These are phyloP conservation scores for Ruditapes philippinarum DNA, from an alignment of 1,140 invertebrate genomes.

Conservation along the genomic window DNA sequence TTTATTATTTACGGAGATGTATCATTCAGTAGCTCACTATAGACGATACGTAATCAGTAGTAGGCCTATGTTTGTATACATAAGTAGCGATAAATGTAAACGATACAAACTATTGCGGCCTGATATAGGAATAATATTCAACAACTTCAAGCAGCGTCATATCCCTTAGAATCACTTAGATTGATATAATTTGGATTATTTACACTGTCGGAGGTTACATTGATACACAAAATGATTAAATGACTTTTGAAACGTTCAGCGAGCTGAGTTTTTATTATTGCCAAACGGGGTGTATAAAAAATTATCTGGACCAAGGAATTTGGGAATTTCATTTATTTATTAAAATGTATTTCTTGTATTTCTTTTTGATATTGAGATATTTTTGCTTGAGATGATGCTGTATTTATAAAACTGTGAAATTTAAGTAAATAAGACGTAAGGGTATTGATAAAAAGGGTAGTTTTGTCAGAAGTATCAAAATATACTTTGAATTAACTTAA, in stretches of 20 bases:
- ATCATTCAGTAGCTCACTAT: neutral
- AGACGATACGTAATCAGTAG: constrained; percentile 10
- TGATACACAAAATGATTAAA: constrained; percentile 17
- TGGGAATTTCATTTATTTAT: neutral
- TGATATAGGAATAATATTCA: neutral
- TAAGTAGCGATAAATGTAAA: constrained; percentile 15
- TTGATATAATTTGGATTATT: constrained; percentile 26
- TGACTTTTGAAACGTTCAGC: neutral
- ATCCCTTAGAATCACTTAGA: neutral
- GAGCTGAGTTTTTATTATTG: neutral
- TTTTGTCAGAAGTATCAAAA: no score
- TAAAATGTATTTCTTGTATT: neutral
- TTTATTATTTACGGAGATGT: no score
- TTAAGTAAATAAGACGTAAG: no score
- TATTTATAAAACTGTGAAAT: no score
- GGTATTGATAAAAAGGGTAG: no score
- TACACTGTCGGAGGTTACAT: constrained; percentile 2
- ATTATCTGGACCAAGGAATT: neutral
- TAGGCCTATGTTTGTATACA: constrained; percentile 24
- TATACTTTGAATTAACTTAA: no score
- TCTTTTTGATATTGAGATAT: no score
- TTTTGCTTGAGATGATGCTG: no score
- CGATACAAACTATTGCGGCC: neutral
- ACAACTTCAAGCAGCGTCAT: neutral
- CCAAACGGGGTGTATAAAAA: neutral